Evolutionary conservation across 2,113 vertebrate species (phyloP).

Genomic region (Agapornis roseicollis): DNA sequence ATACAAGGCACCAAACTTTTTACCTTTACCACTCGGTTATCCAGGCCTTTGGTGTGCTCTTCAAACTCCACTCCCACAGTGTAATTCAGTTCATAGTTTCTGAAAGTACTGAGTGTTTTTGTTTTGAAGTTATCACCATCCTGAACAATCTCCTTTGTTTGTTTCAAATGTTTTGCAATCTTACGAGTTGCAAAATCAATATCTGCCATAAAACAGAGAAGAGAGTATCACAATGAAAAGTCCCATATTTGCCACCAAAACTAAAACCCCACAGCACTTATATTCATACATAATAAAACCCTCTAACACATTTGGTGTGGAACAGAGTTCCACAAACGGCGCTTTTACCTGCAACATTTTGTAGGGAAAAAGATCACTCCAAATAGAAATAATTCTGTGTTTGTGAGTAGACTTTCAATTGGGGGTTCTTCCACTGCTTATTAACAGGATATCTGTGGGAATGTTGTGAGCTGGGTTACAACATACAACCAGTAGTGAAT

Average conservation of each 20-base stretch:
- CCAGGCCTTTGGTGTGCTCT: conserved; percentile 89
- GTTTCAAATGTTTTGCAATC: conserved; percentile 85
- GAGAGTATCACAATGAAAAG: not conserved
- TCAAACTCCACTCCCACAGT: conserved; percentile 91
- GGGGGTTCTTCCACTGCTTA: not conserved
- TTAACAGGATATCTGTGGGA: not conserved
- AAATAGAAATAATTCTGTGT: not conserved
- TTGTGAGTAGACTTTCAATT: not conserved
- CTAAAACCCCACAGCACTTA: not conserved
- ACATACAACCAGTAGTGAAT: not conserved
- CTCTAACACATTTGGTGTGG: not conserved
- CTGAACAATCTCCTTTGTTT: conserved; percentile 90
- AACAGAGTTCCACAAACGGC: not conserved
- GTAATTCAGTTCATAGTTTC: conserved; percentile 90
- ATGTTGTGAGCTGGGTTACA: not conserved
- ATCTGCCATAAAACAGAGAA: conserved; percentile 71
- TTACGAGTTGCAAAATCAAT: conserved; percentile 97
- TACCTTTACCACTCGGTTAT: conserved; percentile 86
- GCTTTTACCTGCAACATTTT: not conserved
- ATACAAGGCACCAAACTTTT: not conserved
- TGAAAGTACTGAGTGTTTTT: conserved; percentile 91
- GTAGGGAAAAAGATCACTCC: not conserved
- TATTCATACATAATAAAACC: not conserved
- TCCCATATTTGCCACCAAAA: not conserved
- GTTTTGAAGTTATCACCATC: conserved; percentile 89